These are phyloP conservation scores for Aphis gossypii DNA, from an alignment of 1,140 invertebrate species.

Conservation along the genomic window DNA sequence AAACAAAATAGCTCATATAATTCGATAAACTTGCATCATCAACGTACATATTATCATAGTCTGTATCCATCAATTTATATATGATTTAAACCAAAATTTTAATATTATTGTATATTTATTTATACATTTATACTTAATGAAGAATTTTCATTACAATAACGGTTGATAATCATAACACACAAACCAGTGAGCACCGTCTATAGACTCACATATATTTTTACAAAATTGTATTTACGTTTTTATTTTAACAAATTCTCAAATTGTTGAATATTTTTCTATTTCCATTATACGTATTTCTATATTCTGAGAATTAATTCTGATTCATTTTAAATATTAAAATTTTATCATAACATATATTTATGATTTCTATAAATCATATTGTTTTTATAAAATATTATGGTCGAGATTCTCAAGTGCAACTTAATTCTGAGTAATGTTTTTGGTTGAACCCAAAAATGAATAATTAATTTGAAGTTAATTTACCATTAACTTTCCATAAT, in stretches of 20 bases:
- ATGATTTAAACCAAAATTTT: neutral
- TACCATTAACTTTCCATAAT: neutral
- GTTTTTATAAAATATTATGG: neutral
- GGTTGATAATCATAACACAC: neutral
- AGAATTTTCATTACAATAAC: neutral
- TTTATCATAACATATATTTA: neutral
- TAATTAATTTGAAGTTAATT: neutral
- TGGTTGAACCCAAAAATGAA: neutral
- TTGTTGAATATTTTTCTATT: neutral
- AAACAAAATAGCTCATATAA: neutral
- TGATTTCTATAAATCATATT: neutral
- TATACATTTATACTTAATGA: neutral
- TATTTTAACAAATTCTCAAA: neutral
- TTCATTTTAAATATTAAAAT: neutral
- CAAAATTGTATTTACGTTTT: neutral
- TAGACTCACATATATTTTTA: neutral
- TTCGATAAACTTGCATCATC: neutral
- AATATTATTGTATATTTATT: neutral
- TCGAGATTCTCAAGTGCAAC: neutral
- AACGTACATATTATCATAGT: neutral
- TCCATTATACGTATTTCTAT: neutral
- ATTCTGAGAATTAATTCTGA: neutral
- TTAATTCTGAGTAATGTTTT: neutral
- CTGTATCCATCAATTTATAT: neutral
- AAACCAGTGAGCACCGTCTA: neutral